A percentile compares a stretch with the other conserved stretches of the same genome.
Evolutionary conservation across 2,797 vertebrate genomes (phyloP).

Genomic region (Podarcis siculus): DNA sequence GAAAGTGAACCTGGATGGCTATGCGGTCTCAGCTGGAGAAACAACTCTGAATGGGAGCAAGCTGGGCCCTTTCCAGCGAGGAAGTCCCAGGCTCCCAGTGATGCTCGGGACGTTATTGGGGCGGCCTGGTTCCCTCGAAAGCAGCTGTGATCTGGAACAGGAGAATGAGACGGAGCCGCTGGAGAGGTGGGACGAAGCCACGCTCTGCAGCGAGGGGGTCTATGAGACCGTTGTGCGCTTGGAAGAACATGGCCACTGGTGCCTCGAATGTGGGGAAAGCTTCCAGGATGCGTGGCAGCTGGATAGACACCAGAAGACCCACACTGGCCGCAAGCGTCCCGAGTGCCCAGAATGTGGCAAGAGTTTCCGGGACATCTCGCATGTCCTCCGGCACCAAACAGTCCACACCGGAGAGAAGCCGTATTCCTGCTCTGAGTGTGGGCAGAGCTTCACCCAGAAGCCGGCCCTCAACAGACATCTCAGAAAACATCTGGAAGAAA

Average conservation of each 20-base stretch:
- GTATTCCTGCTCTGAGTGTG: slow-evolving; percentile 36
- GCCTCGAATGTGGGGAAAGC: slow-evolving; percentile 25
- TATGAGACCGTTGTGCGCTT: slow-evolving; percentile 15
- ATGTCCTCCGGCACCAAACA: slow-evolving; percentile 37
- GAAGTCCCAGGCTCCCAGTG: not conserved
- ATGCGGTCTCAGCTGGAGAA: not conserved
- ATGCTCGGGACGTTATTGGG: not conserved
- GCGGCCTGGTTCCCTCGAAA: not conserved
- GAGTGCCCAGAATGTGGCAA: slow-evolving; percentile 40
- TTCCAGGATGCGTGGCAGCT: not conserved
- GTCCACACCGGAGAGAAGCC: slow-evolving; percentile 47
- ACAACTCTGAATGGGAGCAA: not conserved
- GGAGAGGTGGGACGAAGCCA: not conserved
- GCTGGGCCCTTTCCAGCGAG: not conserved
- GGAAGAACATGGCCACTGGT: slow-evolving; percentile 30
- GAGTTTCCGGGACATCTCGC: slow-evolving; percentile 32
- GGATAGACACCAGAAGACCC: not conserved
- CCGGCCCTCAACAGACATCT: slow-evolving; percentile 20
- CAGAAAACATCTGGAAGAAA: slow-evolving; percentile 3
- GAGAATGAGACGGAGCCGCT: not conserved
- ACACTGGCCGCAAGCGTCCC: not conserved
- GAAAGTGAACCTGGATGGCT: not conserved
- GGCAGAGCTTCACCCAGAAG: slow-evolving; percentile 29
- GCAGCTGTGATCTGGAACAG: not conserved
- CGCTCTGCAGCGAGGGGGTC: not conserved